These are phyloP conservation scores for Stegodyphus dumicola DNA, from an alignment of 1,140 invertebrate species.

Conservation along the genomic window DNA sequence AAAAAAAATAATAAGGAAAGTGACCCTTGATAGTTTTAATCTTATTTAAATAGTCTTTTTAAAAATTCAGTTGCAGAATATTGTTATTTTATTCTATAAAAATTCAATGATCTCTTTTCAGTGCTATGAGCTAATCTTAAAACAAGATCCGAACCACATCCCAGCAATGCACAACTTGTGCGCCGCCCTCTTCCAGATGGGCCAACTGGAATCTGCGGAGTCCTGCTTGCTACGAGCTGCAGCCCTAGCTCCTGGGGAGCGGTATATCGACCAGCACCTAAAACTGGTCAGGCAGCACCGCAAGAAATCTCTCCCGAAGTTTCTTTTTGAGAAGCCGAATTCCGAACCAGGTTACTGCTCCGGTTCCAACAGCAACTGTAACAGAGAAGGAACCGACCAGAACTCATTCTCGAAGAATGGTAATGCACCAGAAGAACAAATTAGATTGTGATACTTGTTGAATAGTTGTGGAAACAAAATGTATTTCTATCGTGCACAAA, in stretches of 20 bases:
- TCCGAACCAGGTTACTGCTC: neutral
- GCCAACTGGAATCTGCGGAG: constrained; percentile 83
- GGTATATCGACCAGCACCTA: constrained; percentile 89
- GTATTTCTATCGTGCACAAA: too few relatives aligned
- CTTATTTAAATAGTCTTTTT: too few relatives aligned
- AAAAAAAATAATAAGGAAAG: too few relatives aligned
- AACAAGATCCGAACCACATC: constrained; percentile 88
- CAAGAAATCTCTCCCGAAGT: neutral
- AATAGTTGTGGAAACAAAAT: neutral
- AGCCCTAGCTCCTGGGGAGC: constrained; percentile 81
- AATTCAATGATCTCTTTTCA: constrained; percentile 69
- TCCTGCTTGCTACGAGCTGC: constrained; percentile 84
- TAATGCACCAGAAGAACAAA: neutral
- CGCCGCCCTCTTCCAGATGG: constrained; percentile 93
- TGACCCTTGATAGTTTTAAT: too few relatives aligned
- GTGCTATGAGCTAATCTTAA: constrained; percentile 89
- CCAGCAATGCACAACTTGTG: constrained; percentile 95
- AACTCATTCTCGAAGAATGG: neutral
- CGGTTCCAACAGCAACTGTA: neutral
- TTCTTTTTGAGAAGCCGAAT: neutral
- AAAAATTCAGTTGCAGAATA: too few relatives aligned
- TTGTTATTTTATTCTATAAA: too few relatives aligned
- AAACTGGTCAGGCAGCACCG: constrained; percentile 76
- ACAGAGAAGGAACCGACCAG: neutral
- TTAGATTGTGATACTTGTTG: neutral